These are phyloP conservation scores for Melanotaenia trifasciata DNA, from an alignment of 2,797 vertebrate species.

Conservation along the genomic window DNA sequence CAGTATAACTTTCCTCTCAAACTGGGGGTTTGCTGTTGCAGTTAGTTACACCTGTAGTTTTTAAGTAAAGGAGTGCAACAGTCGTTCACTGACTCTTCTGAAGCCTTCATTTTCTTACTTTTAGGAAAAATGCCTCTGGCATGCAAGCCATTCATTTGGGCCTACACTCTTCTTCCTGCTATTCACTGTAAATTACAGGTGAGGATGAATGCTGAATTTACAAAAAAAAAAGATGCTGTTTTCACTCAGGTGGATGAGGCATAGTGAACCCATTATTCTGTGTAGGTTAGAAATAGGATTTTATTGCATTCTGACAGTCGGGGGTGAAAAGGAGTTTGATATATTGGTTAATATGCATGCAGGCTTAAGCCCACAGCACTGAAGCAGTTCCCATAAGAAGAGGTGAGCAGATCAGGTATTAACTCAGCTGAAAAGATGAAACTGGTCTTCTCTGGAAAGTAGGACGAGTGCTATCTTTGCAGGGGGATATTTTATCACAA, in stretches of 20 bases:
- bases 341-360: slow-evolving; percentile 72
- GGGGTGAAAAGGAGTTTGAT: slow-evolving; percentile 63
- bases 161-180: slow-evolving; percentile 24
- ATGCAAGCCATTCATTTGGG: slow-evolving; percentile 29
- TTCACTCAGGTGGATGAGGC: slow-evolving; percentile 40
- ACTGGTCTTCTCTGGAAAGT: slow-evolving; percentile 60
- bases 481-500: slow-evolving; percentile 68
- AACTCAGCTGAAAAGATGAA: slow-evolving; percentile 52
- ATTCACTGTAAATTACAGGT: slow-evolving; percentile 44
- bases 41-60: slow-evolving; percentile 5
- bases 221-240: slow-evolving; percentile 51
- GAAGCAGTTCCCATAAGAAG: slow-evolving; percentile 48
- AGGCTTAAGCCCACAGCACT: slow-evolving; percentile 57
- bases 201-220: slow-evolving; percentile 63
- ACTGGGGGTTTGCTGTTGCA: background rate
- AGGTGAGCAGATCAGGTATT: slow-evolving; percentile 61
- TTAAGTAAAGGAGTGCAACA: slow-evolving; percentile 8
- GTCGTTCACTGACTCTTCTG: slow-evolving; percentile 2
- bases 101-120: slow-evolving; percentile 10
- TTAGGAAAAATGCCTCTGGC: slow-evolving; percentile 9
- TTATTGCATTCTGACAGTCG: slow-evolving; percentile 55
- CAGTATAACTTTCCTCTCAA: slow-evolving; percentile 20
- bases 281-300: slow-evolving; percentile 69
- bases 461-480: slow-evolving; percentile 63
- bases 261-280: slow-evolving; percentile 58